Base-by-base conservation (phyloP, 2,888 invertebrate genomes). In the Apodemia hepburni region DNA sequence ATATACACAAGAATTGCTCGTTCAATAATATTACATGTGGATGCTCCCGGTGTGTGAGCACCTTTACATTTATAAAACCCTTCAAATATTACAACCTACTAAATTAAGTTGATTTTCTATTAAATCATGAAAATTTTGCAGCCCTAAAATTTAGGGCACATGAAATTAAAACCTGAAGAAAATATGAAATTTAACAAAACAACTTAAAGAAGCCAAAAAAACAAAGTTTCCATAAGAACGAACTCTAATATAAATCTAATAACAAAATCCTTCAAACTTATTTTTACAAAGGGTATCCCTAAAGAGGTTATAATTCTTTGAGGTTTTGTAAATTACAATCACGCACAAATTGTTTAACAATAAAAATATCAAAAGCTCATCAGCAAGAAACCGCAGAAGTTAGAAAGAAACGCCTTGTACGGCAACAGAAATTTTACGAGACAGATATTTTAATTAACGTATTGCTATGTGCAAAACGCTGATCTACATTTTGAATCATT, bases 291-390 rank as follows among this genome's bases (percentile, higher is more conserved):
- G 61, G 35, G 49, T 61, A 7, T 15, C 22, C 54, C 42, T 61
- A 35, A 51, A 61, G 33, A 49, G 45, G 60, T 47, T 47, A 54
- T 22, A 57, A 57, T 54, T 65, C 60, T 63, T 63, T 63, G 60
- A 60, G 17, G 54, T 54, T 51, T 57, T 35, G 58, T 45, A 45
- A 61, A 59, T 62, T 64, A 66, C 66, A 57, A 61, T 66, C 59
- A 57, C 49, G 63, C 15, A 57, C 35, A 59, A 62, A 64, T 59
- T 59, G 58, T 62, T 35, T 42, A 45, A 59, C 33, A 61, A 62
- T 62, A 61, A 62, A 66, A 61, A 65, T 65, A 66, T 61, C 57
- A 64, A 65, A 64, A 66, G 64, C 61, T 64, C 67, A 63, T 66
- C 54, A 54, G 22, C 68, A 62, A 60, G 65, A 63, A 61, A 58